Percentiles rank a stretch among this genome's conserved stretches.
These are phyloP conservation scores for Sebastes cheni DNA, from an alignment of 2,797 vertebrate genomes.

Conservation along the genomic window DNA sequence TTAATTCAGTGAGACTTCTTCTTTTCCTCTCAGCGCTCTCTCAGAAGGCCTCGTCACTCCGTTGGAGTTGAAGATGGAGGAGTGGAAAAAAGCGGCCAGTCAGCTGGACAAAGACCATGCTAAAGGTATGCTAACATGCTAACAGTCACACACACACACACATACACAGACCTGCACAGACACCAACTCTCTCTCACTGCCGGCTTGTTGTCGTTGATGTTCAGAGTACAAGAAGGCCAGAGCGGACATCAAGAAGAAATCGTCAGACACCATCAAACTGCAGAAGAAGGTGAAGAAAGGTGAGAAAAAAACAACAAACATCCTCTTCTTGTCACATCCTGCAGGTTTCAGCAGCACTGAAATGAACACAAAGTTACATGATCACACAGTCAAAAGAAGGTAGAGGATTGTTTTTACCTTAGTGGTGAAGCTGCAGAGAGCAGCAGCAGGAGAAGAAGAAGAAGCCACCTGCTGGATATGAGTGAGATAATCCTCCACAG, in stretches of 20 bases:
- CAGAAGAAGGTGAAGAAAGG: conserved; percentile 91
- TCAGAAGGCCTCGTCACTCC: conserved; percentile 85
- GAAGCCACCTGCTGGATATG: conserved; percentile 1
- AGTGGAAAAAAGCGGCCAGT: conserved; percentile 87
- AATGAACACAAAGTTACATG: neutral
- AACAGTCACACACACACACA: neutral
- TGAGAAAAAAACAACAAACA: conserved; percentile 51
- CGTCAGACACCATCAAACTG: conserved; percentile 88
- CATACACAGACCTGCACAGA: neutral
- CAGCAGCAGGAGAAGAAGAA: neutral
- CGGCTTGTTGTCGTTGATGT: neutral
- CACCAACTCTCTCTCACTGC: neutral
- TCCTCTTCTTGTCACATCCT: too few relatives aligned
- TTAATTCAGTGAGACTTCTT: neutral
- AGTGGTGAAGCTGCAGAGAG: neutral
- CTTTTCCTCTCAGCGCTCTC: conserved; percentile 73
- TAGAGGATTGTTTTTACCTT: too few relatives aligned
- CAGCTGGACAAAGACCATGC: conserved; percentile 89
- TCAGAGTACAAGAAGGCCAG: conserved; percentile 87
- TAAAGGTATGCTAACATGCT: conserved; percentile 76
- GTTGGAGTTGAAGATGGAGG: conserved; percentile 85
- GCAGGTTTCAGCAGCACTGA: too few relatives aligned
- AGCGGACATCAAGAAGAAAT: conserved; percentile 89
- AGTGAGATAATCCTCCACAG: conserved; percentile 15
- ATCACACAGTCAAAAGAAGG: neutral